These are phyloP conservation scores for Tinea semifulvella DNA, from an alignment of 2,888 invertebrate species.

Conservation along the genomic window DNA sequence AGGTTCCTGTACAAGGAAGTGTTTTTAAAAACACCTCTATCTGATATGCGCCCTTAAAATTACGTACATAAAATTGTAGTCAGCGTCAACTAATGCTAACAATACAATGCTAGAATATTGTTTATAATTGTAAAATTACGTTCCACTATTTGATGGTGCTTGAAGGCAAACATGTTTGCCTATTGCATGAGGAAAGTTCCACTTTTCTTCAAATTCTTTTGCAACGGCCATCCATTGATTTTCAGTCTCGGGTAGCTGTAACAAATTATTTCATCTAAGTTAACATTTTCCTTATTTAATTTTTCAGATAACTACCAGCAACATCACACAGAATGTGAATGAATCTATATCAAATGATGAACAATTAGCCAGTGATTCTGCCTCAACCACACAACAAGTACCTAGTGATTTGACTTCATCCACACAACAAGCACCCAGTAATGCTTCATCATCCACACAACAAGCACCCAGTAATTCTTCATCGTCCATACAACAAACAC, in stretches of 20 bases:
- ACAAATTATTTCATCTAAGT: constrained; percentile 16
- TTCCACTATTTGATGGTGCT: constrained; percentile 25
- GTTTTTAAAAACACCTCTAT: constrained; percentile 14
- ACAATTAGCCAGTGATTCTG: constrained; percentile 1
- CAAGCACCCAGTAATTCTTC: constrained; percentile 18
- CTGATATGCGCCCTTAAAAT: too few species aligned
- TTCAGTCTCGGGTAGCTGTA: constrained; percentile 13
- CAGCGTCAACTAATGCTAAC: constrained; percentile 26
- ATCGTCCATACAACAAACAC: constrained; percentile 20
- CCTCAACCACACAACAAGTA: constrained; percentile 5
- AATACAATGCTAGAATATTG: constrained; percentile 27
- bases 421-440: constrained; percentile 1
- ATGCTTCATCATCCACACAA: constrained; percentile 18
- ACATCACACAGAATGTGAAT: constrained; percentile 9
- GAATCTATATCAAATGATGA: constrained; percentile 15
- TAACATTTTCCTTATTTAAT: constrained; percentile 14
- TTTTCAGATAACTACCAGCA: constrained; percentile 17
- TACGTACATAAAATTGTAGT: constrained; percentile 27
- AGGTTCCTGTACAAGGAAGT: constrained; percentile 17
- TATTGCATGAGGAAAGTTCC: constrained; percentile 21
- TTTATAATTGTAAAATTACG: constrained; percentile 29
- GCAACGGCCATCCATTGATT: constrained; percentile 18
- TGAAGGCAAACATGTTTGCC: constrained; percentile 26
- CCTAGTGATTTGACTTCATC: background rate
- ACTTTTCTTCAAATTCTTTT: constrained; percentile 17